phyloP scores from a whole-genome alignment of 2,888 invertebrate genomes.

The Harpagoxenus sublaevis region DNA sequence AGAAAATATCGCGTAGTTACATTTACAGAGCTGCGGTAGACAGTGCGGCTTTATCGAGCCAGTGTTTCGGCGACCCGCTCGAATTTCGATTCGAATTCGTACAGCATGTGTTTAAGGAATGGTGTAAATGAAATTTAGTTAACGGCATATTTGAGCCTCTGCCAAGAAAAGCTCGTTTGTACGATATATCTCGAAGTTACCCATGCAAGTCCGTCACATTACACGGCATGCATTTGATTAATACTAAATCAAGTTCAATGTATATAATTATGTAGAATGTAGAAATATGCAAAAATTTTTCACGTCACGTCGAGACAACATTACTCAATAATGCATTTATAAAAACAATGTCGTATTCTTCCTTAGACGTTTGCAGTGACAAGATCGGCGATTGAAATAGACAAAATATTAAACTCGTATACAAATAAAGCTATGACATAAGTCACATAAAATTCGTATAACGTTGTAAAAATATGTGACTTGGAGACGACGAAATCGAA shows the following conservation, averaged over 20 bases:
- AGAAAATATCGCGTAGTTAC: slow-evolving; percentile 11
- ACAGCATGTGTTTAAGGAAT: slow-evolving; percentile 58
- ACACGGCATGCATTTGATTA: slow-evolving; percentile 22
- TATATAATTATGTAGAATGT: background rate
- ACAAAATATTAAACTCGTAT: background rate
- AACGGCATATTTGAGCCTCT: slow-evolving; percentile 29
- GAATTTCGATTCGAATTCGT: background rate
- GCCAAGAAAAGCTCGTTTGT: slow-evolving; percentile 55
- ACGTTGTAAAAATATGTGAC: slow-evolving; percentile 15
- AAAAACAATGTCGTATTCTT: background rate
- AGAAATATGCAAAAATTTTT: background rate
- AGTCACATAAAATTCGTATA: background rate
- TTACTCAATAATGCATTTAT: background rate
- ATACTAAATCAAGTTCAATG: slow-evolving; percentile 47
- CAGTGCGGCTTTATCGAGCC: slow-evolving; percentile 8
- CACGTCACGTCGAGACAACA: background rate
- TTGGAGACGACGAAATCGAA: slow-evolving; percentile 30
- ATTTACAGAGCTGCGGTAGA: background rate
- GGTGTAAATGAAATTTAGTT: slow-evolving; percentile 58
- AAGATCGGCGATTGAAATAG: background rate
- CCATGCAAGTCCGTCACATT: background rate
- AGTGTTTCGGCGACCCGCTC: background rate
- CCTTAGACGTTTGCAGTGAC: background rate
- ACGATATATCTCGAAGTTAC: slow-evolving; percentile 15
- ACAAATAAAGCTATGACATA: background rate